Evolutionary conservation across 2,888 invertebrate genomes (phyloP).

Genomic region (Parnassius smintheus): DNA sequence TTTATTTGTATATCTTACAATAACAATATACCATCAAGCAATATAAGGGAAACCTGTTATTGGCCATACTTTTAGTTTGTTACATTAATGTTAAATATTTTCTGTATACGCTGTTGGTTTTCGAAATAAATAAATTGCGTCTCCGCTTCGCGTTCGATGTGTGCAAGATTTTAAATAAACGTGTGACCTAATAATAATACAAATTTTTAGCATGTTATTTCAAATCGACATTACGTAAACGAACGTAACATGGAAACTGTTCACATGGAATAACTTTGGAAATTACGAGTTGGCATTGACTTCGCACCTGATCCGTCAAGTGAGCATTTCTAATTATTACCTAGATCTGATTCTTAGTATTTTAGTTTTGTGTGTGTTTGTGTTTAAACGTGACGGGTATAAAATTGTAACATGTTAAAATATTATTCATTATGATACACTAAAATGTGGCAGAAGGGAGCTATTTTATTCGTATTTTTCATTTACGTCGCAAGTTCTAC

Average conservation of each 20-base stretch:
- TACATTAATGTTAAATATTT: too few relatives aligned
- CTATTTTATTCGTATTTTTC: conserved; percentile 39
- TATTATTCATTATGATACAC: conserved; percentile 37
- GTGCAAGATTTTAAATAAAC: too few relatives aligned
- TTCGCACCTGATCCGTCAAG: conserved; percentile 40
- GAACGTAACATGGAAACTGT: conserved; percentile 31
- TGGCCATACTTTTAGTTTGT: too few relatives aligned
- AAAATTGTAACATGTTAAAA: conserved; percentile 48
- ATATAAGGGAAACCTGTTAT: too few relatives aligned
- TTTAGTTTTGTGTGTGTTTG: conserved; percentile 35
- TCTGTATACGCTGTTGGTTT: too few relatives aligned
- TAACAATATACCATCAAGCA: too few relatives aligned
- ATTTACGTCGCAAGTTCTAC: conserved; percentile 37
- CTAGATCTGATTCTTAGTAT: conserved; percentile 42
- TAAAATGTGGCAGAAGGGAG: conserved; percentile 56
- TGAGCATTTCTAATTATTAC: conserved; percentile 47
- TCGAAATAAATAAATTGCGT: too few relatives aligned
- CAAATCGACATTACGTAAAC: conserved; percentile 32
- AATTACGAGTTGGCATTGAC: conserved; percentile 26
- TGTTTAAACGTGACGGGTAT: conserved; percentile 49
- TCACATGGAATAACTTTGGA: conserved; percentile 27
- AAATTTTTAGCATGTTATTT: neutral
- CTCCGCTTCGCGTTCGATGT: too few relatives aligned
- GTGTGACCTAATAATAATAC: too few relatives aligned
- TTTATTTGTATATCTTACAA: too few relatives aligned